phyloP scores from a whole-genome alignment of 2,797 vertebrate genomes.

The Neoniphon sammara region DNA sequence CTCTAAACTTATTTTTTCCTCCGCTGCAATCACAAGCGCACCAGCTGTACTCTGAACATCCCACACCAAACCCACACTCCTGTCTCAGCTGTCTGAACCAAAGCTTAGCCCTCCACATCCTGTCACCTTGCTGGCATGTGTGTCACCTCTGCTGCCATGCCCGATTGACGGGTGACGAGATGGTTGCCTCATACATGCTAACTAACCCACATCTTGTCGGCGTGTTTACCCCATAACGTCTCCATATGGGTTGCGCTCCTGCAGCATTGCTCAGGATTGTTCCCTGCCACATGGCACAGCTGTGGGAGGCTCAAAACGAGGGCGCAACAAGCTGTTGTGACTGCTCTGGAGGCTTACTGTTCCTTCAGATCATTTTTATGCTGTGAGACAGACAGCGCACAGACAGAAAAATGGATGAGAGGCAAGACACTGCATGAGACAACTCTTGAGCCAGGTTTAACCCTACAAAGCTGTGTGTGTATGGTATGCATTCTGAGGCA shows the following conservation, averaged over 20 bases:
- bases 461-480: conserved; percentile 24
- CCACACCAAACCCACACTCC: neutral
- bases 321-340: conserved; percentile 20
- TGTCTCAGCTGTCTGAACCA: neutral
- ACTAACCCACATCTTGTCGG: conserved; percentile 15
- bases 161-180: conserved; percentile 3
- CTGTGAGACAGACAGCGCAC: conserved; percentile 16
- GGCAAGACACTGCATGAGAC: conserved; percentile 2
- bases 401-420: conserved; percentile 14
- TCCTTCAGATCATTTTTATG: conserved; percentile 37
- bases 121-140: neutral
- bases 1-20: neutral
- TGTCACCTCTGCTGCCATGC: neutral
- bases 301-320: conserved; percentile 20
- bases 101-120: neutral
- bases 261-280: neutral
- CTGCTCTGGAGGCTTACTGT: neutral
- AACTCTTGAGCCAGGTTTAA: conserved; percentile 13
- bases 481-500: conserved; percentile 10
- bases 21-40: neutral
- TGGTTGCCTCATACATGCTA: conserved; percentile 2
- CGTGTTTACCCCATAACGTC: neutral
- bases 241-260: conserved; percentile 33
- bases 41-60: neutral
- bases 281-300: conserved; percentile 19